Percentiles rank a stretch among this genome's conserved stretches.
Evolutionary conservation across 2,113 vertebrate species (phyloP).

Genomic region (Eonycteris spelaea): DNA sequence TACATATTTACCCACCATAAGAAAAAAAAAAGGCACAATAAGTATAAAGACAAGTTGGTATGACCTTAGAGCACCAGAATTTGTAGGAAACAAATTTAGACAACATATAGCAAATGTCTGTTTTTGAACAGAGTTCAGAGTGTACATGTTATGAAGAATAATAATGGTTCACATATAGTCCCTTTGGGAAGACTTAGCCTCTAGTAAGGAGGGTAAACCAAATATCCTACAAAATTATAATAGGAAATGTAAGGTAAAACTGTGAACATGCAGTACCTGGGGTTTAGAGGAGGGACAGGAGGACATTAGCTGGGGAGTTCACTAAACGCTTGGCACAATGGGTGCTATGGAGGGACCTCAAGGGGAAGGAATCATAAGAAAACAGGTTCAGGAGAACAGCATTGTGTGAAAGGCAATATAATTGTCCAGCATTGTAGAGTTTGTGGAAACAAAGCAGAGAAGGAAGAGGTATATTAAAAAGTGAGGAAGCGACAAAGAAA

Average conservation of each 20-base stretch:
- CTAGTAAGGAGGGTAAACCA: neutral
- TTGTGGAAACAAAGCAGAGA: neutral
- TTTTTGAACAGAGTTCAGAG: neutral
- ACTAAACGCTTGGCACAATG: neutral
- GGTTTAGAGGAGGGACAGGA: neutral
- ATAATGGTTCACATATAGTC: neutral
- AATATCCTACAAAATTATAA: neutral
- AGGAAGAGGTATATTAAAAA: neutral
- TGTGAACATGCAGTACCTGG: neutral
- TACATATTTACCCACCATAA: constrained; percentile 20
- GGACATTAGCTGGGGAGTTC: neutral
- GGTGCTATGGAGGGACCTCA: fast-evolving
- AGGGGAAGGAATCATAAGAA: neutral
- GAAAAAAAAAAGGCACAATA: neutral
- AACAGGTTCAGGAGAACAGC: neutral
- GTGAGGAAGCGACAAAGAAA: neutral
- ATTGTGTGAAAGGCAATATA: neutral
- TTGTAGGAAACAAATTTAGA: neutral
- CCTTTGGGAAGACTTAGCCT: neutral
- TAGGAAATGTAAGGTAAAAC: neutral
- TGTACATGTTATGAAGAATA: neutral
- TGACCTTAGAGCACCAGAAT: neutral
- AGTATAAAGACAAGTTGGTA: neutral
- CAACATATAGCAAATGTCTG: neutral
- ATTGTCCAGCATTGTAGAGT: neutral